These are phyloP conservation scores for Cephus pulcher DNA, from an alignment of 2,888 invertebrate species.

Conservation along the genomic window DNA sequence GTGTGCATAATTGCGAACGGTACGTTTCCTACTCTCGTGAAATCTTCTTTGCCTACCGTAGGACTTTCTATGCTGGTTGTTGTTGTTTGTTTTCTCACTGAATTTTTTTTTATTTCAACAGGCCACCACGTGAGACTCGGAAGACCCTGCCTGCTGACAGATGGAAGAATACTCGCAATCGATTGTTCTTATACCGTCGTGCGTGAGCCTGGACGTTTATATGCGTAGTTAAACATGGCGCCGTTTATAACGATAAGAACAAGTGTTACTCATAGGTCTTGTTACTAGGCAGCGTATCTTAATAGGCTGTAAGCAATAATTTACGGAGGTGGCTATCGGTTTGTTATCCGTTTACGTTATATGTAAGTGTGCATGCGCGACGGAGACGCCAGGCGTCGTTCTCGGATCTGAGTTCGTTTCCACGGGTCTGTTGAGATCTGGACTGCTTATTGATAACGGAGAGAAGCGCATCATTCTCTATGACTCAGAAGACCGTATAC, in stretches of 20 bases:
- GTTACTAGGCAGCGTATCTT: conserved; percentile 28
- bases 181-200: not conserved
- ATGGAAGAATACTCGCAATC: not conserved
- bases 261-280: conserved; percentile 9
- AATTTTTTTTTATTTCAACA: not conserved
- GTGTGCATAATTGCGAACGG: conserved; percentile 44
- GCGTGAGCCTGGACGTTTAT: not conserved
- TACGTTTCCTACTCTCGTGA: conserved; percentile 22
- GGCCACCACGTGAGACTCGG: not conserved
- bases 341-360: conserved; percentile 2
- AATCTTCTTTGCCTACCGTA: conserved; percentile 13
- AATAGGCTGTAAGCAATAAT: conserved; percentile 35
- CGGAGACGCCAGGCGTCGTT: not conserved
- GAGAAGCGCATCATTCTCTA: not conserved
- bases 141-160: not conserved
- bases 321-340: conserved; percentile 28
- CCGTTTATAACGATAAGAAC: conserved; percentile 14
- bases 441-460: not conserved
- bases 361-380: not conserved
- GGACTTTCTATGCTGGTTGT: not conserved
- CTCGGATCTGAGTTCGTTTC: not conserved
- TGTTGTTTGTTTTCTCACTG: not conserved
- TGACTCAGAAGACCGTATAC: not conserved
- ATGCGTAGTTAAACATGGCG: conserved; percentile 11
- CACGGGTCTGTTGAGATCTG: not conserved